phyloP scores from a whole-genome alignment of 2,113 vertebrate species.

The Brachionichthys hirsutus region DNA sequence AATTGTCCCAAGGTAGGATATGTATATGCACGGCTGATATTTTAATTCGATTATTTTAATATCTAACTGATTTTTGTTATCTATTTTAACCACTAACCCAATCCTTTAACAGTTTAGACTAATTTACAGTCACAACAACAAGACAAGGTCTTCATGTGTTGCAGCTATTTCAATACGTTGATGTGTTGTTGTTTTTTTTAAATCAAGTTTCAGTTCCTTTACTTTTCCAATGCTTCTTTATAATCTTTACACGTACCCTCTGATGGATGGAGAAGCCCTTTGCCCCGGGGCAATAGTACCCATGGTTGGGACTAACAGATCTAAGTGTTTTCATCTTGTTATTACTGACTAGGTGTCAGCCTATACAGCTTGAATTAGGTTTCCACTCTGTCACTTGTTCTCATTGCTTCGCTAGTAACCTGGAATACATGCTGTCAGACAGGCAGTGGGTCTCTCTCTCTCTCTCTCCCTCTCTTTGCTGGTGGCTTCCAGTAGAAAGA shows the following conservation, averaged over 20 bases:
- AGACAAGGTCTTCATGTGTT: not conserved
- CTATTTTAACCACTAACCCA: not conserved
- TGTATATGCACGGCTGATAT: no score
- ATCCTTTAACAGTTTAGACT: not conserved
- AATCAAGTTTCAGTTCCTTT: not conserved
- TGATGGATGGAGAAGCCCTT: conserved; percentile 3
- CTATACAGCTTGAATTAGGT: conserved; percentile 17
- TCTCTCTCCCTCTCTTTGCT: not conserved
- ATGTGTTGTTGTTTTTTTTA: not conserved
- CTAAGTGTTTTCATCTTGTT: conserved; percentile 1
- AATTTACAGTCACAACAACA: not conserved
- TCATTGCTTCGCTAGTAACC: conserved; percentile 12
- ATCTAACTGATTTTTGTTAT: no score
- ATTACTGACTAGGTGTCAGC: conserved; percentile 16
- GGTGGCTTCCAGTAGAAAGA: conserved; percentile 21
- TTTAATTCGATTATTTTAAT: no score
- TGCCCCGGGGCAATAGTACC: not conserved
- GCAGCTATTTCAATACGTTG: not conserved
- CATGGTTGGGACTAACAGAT: conserved; percentile 3
- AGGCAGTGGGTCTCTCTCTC: not conserved
- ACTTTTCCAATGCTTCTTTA: not conserved
- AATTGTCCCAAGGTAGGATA: no score
- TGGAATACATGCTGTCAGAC: conserved; percentile 25
- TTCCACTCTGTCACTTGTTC: conserved; percentile 17
- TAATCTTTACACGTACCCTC: not conserved